These are phyloP conservation scores for Eupithecia dodoneata DNA, from an alignment of 2,888 invertebrate genomes.

Conservation along the genomic window DNA sequence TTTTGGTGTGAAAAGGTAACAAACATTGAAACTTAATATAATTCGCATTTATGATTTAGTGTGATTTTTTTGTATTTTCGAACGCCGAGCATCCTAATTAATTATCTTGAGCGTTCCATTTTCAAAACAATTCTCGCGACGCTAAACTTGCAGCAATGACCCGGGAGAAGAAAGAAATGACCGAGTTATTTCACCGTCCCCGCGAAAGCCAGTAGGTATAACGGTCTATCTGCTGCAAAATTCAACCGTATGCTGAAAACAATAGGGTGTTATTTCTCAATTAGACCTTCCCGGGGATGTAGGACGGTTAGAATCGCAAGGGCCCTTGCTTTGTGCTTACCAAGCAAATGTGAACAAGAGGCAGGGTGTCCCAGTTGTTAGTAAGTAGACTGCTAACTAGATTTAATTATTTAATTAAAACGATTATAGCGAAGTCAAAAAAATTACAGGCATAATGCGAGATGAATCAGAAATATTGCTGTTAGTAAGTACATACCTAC, in stretches of 20 bases:
- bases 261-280: slow-evolving; percentile 21
- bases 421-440: not conserved
- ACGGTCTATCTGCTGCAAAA: not conserved
- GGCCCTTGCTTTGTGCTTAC: slow-evolving; percentile 35
- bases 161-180: not conserved
- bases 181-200: not conserved
- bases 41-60: not conserved
- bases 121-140: not conserved
- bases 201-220: not conserved
- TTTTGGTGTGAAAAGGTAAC: not conserved
- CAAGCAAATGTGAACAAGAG: slow-evolving; percentile 13
- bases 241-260: slow-evolving; percentile 6
- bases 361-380: not conserved
- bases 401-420: not conserved
- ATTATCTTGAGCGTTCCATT: not conserved
- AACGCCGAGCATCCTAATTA: not conserved
- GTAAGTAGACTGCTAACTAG: not conserved
- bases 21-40: too few species aligned
- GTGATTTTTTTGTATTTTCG: not conserved
- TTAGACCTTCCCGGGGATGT: slow-evolving; percentile 17
- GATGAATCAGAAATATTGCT: not conserved
- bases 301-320: slow-evolving; percentile 20
- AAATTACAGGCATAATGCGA: not conserved
- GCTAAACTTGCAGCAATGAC: not conserved
- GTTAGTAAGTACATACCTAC: too few species aligned